Evolutionary conservation across 2,113 vertebrate genomes (phyloP), one percentile per base, ranked within the genome.

Genomic region (Meleagris gallopavo): DNA sequence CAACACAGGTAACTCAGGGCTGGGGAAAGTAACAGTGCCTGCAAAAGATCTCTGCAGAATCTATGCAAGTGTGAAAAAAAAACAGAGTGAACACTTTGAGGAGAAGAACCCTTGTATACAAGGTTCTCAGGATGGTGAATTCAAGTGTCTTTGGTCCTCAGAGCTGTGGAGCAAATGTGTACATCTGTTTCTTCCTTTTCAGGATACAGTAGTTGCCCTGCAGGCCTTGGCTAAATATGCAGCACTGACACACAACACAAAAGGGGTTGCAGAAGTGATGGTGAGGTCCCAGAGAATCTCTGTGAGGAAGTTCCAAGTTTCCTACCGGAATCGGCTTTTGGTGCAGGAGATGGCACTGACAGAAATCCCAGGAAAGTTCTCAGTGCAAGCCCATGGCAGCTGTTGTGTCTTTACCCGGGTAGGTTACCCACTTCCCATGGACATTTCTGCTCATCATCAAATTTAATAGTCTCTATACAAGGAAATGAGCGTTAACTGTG

Each of bases 131-230:
- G 45, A 66, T 2, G 2, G 17, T 2, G 14, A 32, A 52, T 54
- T 66, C 17, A n/a, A 52, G 38, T 21, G 12, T 57, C 22, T 41
- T 54, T 48, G 48, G 45, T 6, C 83, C 38, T 77, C 79, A 36
- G 41, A 74, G 65, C 67, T 81, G 13, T 9, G 16, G 27, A 24
- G 14, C 61, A 38, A 32, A 40, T 17, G 30, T n/a, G n/a, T 20
- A 89, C 46, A 46, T 43, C 4, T 58, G 8, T 88, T 50, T 71
- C 32, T 94, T 81, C 62, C 13, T 73, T 70, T 78, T 50, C 95
- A 99, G 98, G 99, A 99, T 94, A 99, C 98, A 5, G 97, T 98
- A n/a, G 98, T 99, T 5, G 98, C 98, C 82, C 98, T 99, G 55
- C 98, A 99, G 93, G 98, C 98, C 8, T 93, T 99, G 88, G 97